Conservation (phyloP, 2,113 vertebrate species). For the Xenus cinereus region DNA sequence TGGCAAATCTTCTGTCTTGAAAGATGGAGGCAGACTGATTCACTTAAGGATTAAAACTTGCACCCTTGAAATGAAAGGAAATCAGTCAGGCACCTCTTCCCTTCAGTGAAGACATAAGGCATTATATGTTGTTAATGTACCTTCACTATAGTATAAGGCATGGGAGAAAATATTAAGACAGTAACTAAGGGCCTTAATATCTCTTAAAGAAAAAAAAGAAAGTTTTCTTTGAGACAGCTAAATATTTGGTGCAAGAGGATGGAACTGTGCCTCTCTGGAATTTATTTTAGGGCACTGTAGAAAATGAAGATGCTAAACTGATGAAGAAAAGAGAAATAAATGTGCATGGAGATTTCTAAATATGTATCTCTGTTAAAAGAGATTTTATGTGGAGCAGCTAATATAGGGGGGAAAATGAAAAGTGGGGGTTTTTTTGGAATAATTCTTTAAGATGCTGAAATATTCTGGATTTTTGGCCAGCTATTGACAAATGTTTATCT, state of each 20-base stretch:
- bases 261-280: background rate
- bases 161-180: background rate
- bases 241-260: background rate
- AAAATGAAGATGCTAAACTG: background rate
- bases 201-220: background rate
- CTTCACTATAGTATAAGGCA: background rate
- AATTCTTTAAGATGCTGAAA: background rate
- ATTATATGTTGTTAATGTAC: accelerated
- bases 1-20: background rate
- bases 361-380: background rate
- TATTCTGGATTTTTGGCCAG: background rate
- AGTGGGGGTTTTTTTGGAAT: background rate
- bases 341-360: background rate
- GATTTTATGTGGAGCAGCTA: background rate
- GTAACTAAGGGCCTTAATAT: background rate
- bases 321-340: background rate
- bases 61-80: background rate
- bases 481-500: background rate
- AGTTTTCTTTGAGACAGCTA: background rate
- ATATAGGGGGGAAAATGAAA: accelerated
- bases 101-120: background rate
- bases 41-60: background rate
- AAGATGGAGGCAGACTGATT: background rate
- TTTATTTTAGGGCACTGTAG: background rate
- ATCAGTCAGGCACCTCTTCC: background rate